Base-by-base conservation (phyloP, 2,888 invertebrate species). In the Spicauda simplicius region DNA sequence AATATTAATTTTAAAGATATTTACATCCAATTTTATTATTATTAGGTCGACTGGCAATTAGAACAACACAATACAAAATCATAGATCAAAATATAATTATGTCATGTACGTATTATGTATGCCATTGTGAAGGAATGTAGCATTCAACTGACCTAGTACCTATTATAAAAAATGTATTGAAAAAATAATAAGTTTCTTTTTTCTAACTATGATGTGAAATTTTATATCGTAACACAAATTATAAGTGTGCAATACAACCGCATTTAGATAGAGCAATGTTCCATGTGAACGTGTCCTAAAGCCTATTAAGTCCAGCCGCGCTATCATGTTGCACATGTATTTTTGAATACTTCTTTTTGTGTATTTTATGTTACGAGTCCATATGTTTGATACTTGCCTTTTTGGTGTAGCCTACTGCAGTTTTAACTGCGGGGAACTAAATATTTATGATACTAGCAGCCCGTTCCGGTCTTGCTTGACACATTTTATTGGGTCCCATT, bases 321-420 rank as follows among this genome's bases (percentile, higher is more conserved):
- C 59, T 65, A 60, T 54, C 59, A 50, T 50, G 62, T 55, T 55
- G 62, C 62, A 63, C 62, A 63, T 63, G 55, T 66, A 66, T 67
- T 67, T 67, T 67, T n/a, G 33, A 48, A 19, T 50, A 60, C 19
- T 50, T 61, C 55, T 56, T 37, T 66, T 66, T 66, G 11, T 59
- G 55, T 61, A 33, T 37, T 66, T 66, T 66, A 58, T 58, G 60
- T 61, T 61, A n/a, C 50, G 60, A 60, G 66, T 48, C 60, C 37
- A 56, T 25, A 60, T 61, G 56, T 54, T 37, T 66, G 60, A 54
- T 66, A 61, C 60, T 66, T 66, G 60, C 60, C 60, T 66, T 66
- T 66, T 61, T 66, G 55, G 48, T 66, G 60, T 33, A 66, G 60
- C 55, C 66, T 66, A 61, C 60, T 56, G 60, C 60, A 66, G 66